phyloP scores from a whole-genome alignment of 2,797 vertebrate genomes.

The Esox lucius region DNA sequence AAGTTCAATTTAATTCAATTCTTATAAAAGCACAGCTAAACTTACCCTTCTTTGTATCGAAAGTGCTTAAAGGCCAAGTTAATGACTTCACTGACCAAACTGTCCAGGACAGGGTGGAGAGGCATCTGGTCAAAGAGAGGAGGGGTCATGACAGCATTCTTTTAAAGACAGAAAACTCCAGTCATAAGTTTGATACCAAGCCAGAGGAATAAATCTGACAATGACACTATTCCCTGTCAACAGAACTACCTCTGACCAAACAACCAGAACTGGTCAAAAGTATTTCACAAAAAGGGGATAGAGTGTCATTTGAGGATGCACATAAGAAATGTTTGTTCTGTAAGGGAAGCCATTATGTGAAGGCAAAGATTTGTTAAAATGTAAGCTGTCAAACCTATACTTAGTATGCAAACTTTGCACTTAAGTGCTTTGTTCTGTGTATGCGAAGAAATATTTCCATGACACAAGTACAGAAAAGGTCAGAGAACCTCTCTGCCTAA shows the following conservation, averaged over 20 bases:
- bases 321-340: not conserved
- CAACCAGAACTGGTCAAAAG: not conserved
- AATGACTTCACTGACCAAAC: conserved; percentile 94
- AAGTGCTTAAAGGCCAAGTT: conserved; percentile 98
- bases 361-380: not conserved
- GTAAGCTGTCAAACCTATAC: not conserved
- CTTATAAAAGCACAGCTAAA: conserved; percentile 29
- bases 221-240: not conserved
- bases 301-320: not conserved
- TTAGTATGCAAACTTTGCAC: not conserved
- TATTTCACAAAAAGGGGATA: not conserved
- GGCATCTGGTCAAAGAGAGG: conserved; percentile 82
- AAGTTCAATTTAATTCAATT: not conserved
- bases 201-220: not conserved
- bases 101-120: conserved; percentile 92
- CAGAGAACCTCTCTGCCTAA: not conserved
- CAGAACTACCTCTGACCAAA: not conserved
- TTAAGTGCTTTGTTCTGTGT: not conserved
- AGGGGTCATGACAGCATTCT: not conserved
- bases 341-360: not conserved
- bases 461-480: too few species aligned
- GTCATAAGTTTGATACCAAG: not conserved
- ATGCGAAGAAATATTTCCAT: too few species aligned
- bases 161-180: not conserved
- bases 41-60: conserved; percentile 98